Evolutionary conservation across 2,797 vertebrate genomes (phyloP).

Genomic region (Dendrocincla fuliginosa): DNA sequence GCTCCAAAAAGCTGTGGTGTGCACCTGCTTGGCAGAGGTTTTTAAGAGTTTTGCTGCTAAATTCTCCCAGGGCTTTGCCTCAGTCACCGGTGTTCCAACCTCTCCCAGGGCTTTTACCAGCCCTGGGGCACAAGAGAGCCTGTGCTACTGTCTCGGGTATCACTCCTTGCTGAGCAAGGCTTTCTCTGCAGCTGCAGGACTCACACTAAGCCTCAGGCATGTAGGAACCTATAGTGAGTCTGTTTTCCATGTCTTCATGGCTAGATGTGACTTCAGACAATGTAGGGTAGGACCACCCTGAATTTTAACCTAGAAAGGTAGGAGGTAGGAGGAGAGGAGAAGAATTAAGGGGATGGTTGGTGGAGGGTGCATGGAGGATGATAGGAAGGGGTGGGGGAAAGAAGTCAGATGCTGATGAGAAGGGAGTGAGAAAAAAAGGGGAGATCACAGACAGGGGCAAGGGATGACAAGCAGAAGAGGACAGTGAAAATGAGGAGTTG

Average conservation of each 20-base stretch:
- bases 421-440: background rate
- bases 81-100: background rate
- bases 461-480: background rate
- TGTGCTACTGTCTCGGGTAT: background rate
- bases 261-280: background rate
- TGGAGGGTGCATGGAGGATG: background rate
- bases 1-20: background rate
- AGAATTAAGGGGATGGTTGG: background rate
- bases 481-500: background rate
- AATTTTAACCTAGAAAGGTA: background rate
- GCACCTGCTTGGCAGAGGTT: background rate
- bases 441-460: background rate
- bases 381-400: background rate
- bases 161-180: background rate
- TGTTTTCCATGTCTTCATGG: background rate
- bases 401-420: background rate
- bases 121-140: background rate
- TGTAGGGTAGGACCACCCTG: background rate
- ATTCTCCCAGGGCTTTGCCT: background rate
- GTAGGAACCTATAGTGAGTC: background rate
- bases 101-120: background rate
- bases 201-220: background rate
- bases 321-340: background rate
- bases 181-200: background rate
- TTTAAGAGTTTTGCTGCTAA: background rate